These are phyloP conservation scores for Muscicapa adusta DNA, from an alignment of 2,113 vertebrate genomes.

Conservation along the genomic window DNA sequence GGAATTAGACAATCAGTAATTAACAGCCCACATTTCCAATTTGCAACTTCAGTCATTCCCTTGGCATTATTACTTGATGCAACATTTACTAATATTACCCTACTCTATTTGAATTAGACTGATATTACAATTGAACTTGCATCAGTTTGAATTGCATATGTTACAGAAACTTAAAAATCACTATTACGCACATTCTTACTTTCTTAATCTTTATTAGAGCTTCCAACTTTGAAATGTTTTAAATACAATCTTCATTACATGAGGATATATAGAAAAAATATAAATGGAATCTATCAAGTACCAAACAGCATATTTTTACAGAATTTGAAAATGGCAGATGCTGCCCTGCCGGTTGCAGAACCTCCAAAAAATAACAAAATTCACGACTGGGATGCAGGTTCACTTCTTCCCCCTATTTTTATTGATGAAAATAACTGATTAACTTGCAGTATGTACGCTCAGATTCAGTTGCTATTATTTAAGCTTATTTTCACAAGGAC, in stretches of 20 bases:
- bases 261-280: background rate
- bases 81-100: background rate
- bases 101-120: conserved; percentile 14
- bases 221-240: background rate
- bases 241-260: background rate
- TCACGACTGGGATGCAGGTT: background rate
- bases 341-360: background rate
- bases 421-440: background rate
- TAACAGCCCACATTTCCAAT: background rate
- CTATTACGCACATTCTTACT: background rate
- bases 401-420: background rate
- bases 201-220: background rate
- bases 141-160: background rate
- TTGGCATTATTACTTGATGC: background rate
- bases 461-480: background rate
- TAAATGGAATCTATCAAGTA: background rate
- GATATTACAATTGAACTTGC: background rate
- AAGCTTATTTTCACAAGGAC: background rate
- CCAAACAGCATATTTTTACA: background rate
- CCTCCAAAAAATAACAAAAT: background rate
- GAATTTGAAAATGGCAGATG: background rate
- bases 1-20: background rate
- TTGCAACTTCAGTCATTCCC: background rate
- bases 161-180: background rate
- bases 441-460: background rate